Evolutionary conservation across 2,797 vertebrate genomes (phyloP), one percentile per base, ranked within the genome.

Genomic region (Neosilurus hyrtlii): DNA sequence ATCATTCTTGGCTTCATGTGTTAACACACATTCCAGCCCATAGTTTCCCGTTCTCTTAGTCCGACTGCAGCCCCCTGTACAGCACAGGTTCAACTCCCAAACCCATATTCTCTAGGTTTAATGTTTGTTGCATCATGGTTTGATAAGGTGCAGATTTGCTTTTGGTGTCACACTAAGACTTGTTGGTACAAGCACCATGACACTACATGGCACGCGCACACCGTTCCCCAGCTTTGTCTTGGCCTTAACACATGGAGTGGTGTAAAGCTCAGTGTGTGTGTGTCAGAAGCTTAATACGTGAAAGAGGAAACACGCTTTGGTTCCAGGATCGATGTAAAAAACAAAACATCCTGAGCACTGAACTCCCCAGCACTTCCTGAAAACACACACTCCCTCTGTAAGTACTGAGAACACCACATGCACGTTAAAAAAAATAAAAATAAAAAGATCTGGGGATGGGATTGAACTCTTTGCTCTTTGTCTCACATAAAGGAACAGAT

Each of bases 331-430:
- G 73, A 86, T 61, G 70, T 61, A 76, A 79, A 85, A 66, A 80
- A 65, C 37, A 79, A 87, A 84, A 88, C 84, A 88, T 88, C 86
- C 88, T 88, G 84, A 85, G 75, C 66, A 71, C 73, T 67, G 49
- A 52, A 86, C 83, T 84, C 76, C 57, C 70, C 73, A 80, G 76
- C 49, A 67, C 72, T 85, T 89, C 86, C 88, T 87, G 81, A 89
- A 62, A 51, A 66, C 16, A n/a, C 61, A 16, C 52, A 10, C 35
- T 22, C 49, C 49, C 43, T 56, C 59, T 57, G 57, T 54, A 22
- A 24, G 24, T 43, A 54, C 24, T 8, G 11, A 75, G 18, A 37
- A 75, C 35, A 74, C 30, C 4, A 37, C 20, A 57, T 52, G 49
- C 70, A 52, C 71, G n/a, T n/a, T n/a, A n/a, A n/a, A n/a, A n/a